Conservation (phyloP, 2,888 invertebrate genomes). For the Pseudococcus longispinus region DNA sequence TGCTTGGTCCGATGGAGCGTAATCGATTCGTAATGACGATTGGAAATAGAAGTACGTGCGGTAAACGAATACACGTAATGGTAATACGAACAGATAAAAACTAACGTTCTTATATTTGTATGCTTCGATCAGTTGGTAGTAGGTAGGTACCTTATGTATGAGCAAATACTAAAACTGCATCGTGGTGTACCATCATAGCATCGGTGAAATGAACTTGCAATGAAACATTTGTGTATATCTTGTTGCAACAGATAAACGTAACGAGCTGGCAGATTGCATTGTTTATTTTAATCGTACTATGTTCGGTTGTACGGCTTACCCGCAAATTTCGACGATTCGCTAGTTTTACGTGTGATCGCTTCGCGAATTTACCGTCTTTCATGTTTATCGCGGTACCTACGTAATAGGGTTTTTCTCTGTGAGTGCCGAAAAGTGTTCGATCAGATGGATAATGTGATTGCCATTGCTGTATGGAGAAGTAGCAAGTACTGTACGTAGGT, state of each 20-base stretch:
- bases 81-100: neutral
- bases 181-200: neutral
- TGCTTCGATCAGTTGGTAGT: neutral
- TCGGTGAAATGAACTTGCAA: neutral
- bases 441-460: neutral
- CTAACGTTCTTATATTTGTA: neutral
- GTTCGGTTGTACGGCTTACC: constrained; percentile 14
- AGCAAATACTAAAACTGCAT: neutral
- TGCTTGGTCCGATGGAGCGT: neutral
- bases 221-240: neutral
- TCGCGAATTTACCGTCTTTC: neutral
- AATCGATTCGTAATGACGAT: constrained; percentile 13
- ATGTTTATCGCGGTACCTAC: neutral
- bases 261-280: neutral
- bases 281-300: constrained; percentile 12
- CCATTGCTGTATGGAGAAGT: too few species aligned
- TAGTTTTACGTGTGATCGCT: neutral
- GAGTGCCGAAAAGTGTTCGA: neutral
- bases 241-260: constrained; percentile 21
- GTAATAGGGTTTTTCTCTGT: neutral
- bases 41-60: neutral
- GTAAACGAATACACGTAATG: neutral
- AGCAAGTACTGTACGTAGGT: too few species aligned
- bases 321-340: neutral
- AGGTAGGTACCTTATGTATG: neutral